Evolutionary conservation across 2,888 invertebrate genomes (phyloP).

Genomic region (Leptogaster cylindrica): DNA sequence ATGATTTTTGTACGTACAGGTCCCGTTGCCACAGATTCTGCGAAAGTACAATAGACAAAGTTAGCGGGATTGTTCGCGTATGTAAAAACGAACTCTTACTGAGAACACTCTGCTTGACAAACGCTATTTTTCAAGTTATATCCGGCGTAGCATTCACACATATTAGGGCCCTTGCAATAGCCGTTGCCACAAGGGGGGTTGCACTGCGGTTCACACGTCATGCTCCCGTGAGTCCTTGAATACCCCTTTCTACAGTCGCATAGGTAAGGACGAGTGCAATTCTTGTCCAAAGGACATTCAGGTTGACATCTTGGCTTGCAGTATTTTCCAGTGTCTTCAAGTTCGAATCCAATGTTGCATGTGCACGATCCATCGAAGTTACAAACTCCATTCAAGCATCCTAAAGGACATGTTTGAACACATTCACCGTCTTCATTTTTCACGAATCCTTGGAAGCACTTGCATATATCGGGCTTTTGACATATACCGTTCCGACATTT

Average conservation of each 20-base stretch:
- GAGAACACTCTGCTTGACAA: slow-evolving; percentile 59
- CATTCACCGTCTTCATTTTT: slow-evolving; percentile 66
- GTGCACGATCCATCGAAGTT: slow-evolving; percentile 67
- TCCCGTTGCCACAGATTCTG: slow-evolving; percentile 57
- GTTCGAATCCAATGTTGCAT: slow-evolving; percentile 62
- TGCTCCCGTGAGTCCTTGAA: slow-evolving; percentile 55
- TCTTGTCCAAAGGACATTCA: slow-evolving; percentile 60
- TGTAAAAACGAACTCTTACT: too few species aligned
- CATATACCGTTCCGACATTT: slow-evolving; percentile 66
- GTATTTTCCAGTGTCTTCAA: slow-evolving; percentile 60
- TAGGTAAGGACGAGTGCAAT: slow-evolving; percentile 61
- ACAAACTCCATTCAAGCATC: slow-evolving; percentile 72
- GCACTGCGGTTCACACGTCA: slow-evolving; percentile 55
- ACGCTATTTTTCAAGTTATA: slow-evolving; percentile 60
- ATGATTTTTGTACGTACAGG: slow-evolving; percentile 61
- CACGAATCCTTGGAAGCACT: slow-evolving; percentile 66
- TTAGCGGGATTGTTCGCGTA: too few species aligned
- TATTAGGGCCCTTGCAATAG: slow-evolving; percentile 66
- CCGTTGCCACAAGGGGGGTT: slow-evolving; percentile 63
- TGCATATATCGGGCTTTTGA: slow-evolving; percentile 67
- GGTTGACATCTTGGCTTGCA: slow-evolving; percentile 65
- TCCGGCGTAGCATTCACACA: slow-evolving; percentile 67
- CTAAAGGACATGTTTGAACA: slow-evolving; percentile 71
- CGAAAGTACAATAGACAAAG: neutral
- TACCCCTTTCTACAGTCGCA: slow-evolving; percentile 60